phyloP scores from a whole-genome alignment of 92 coral and sea anemone genomes.

The Heliopora coerulea region DNA sequence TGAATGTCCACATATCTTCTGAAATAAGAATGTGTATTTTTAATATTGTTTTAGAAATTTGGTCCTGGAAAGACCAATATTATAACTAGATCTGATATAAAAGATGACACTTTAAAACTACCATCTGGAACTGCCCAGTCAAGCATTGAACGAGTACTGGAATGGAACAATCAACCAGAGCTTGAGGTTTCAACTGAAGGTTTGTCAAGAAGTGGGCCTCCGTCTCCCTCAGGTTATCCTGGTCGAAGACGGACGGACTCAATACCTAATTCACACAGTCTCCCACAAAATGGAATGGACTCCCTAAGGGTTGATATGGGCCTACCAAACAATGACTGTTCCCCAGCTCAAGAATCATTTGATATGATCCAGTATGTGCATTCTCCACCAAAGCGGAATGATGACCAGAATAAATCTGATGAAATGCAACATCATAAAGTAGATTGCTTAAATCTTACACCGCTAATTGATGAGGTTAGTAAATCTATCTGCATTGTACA shows the following conservation, averaged over 20 bases:
- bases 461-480: background rate
- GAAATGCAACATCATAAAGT: background rate
- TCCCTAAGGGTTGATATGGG: constrained; percentile 19
- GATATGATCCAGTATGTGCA: background rate
- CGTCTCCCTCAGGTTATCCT: background rate
- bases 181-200: constrained; percentile 38
- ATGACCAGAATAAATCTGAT: background rate
- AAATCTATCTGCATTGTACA: too few relatives aligned
- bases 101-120: constrained; percentile 5
- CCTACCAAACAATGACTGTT: background rate
- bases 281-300: background rate
- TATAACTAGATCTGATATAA: background rate
- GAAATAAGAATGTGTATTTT: too few relatives aligned
- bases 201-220: background rate
- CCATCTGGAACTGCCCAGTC: constrained; percentile 52
- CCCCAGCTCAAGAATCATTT: background rate
- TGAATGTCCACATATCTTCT: too few relatives aligned
- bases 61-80: background rate
- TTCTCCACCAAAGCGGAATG: constrained; percentile 1
- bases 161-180: constrained; percentile 82
- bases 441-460: background rate
- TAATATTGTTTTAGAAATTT: background rate
- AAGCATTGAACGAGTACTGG: constrained; percentile 83
- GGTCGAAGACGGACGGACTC: constrained; percentile 12
- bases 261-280: background rate